Base-by-base conservation (phyloP, 2,113 vertebrate species). In the Hemicordylus capensis region DNA sequence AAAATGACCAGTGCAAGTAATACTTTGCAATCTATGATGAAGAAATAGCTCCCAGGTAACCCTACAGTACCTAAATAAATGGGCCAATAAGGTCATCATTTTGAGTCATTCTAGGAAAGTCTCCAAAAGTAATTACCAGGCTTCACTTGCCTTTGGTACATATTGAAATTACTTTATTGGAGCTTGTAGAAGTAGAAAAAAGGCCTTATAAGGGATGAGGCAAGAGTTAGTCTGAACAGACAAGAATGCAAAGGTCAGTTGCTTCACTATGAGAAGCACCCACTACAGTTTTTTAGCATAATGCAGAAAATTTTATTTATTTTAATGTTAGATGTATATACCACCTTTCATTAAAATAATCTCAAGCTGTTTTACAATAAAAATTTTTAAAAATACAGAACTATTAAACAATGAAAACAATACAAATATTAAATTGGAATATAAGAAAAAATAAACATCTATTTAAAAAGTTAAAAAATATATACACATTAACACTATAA, bases 201-300 rank as follows among this genome's bases (percentile, higher is more conserved):
- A 46, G 17, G 4, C 17, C 11, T 15, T 67, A 61, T 61, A 51
- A 24, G 31, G 28, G 12, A 4, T 28, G 4, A 61, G 31, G 4
- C 4, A 80, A 31, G 44, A 54, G 20, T 80, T 64, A 48, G 14
- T 24, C 42, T 14, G 39, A 66, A 48, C 8, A 46, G 17, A 3
- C 51, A 76, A 56, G 54, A 6, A 20, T 44, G 42, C 10, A 26
- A 76, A 58, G 3, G 58, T 24, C 3, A 48, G 42, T 4, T 48
- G 17, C 17, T 48, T 34, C 44, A 51, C 61, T 24, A 22, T 8
- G n/a, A 56, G 26, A 37, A 6, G n/a, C 2, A 51, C 2, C 10
- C 39, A 12, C 37, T n/a, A 20, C 28, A 48, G 14, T n/a, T 39
- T 69, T 85, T 81, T 42, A 81, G 91, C 88, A n/a, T 24, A 37